Conservation (phyloP, 2,113 vertebrate genomes). For the Boulengeromyrus knoepffleri region DNA sequence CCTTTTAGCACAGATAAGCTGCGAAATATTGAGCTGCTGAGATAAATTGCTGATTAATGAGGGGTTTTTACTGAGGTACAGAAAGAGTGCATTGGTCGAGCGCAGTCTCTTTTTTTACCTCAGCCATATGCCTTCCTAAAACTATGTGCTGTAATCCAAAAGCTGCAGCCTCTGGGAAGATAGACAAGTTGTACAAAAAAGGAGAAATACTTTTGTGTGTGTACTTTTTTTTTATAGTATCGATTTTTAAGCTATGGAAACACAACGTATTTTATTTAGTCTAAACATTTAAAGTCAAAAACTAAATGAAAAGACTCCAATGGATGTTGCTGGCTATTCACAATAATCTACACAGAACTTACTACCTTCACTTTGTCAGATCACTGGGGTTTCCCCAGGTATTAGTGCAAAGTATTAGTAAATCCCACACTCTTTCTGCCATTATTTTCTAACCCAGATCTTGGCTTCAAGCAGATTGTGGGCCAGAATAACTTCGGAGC, state of each 20-base stretch:
- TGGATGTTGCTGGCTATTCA: background rate
- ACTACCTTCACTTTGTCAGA: background rate
- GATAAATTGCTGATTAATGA: slow-evolving; percentile 18
- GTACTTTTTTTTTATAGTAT: background rate
- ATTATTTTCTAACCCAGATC: slow-evolving; percentile 1
- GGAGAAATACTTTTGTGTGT: background rate
- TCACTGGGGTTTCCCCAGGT: background rate
- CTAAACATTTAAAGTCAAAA: background rate
- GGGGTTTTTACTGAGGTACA: background rate
- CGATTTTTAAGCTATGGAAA: background rate
- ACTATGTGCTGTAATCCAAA: background rate
- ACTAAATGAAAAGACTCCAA: background rate
- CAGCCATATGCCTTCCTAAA: background rate
- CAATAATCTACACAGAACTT: background rate
- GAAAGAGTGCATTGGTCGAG: background rate
- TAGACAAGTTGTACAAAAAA: background rate
- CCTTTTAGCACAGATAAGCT: slow-evolving; percentile 16
- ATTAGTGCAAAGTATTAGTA: background rate
- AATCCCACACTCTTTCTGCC: background rate
- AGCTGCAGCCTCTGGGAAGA: slow-evolving; percentile 19
- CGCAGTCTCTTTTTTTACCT: background rate
- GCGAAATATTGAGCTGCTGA: background rate
- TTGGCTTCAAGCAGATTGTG: background rate
- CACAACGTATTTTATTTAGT: background rate
- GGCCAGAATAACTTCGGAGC: background rate